Evolutionary conservation across 2,113 vertebrate species (phyloP).

Genomic region (Hiodon tergisus): DNA sequence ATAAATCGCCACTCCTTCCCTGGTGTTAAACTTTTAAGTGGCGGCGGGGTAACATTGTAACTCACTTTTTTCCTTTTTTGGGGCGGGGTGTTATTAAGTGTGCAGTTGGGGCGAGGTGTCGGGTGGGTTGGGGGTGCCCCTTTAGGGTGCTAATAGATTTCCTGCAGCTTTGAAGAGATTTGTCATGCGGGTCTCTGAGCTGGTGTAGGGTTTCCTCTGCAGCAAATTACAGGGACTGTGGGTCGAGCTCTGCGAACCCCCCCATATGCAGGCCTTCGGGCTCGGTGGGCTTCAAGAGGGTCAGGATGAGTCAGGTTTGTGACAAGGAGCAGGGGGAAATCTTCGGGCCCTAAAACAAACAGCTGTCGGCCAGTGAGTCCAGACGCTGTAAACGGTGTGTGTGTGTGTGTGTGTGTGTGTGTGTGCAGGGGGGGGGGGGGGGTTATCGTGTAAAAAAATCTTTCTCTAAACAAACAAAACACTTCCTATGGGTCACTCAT

Average conservation of each 20-base stretch:
- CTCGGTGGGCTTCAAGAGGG: constrained; percentile 17
- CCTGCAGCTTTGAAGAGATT: constrained; percentile 41
- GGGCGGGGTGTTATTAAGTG: not conserved
- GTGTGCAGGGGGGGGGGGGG: not conserved
- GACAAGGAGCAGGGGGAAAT: constrained; percentile 16
- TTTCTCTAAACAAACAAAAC: constrained; percentile 61
- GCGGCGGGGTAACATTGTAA: not conserved
- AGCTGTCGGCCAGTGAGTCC: not conserved
- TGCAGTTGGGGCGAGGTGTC: not conserved
- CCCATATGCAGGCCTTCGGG: constrained; percentile 21
- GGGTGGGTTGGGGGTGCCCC: constrained; percentile 2
- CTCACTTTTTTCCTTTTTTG: not conserved
- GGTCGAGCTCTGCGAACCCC: constrained; percentile 30
- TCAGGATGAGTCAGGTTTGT: constrained; percentile 23
- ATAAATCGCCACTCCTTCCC: not conserved
- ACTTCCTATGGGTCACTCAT: constrained; percentile 51
- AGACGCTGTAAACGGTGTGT: constrained; percentile 51
- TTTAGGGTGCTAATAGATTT: constrained; percentile 42
- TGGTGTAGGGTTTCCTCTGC: constrained; percentile 43
- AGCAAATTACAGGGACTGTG: constrained; percentile 45
- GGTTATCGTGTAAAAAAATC: constrained; percentile 47
- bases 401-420: not conserved
- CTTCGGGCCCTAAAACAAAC: constrained; percentile 11
- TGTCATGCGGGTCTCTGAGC: constrained; percentile 32
- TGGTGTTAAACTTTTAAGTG: not conserved